These are phyloP conservation scores for Oegoconia quadripuncta DNA, from an alignment of 2,888 invertebrate genomes.

Conservation along the genomic window DNA sequence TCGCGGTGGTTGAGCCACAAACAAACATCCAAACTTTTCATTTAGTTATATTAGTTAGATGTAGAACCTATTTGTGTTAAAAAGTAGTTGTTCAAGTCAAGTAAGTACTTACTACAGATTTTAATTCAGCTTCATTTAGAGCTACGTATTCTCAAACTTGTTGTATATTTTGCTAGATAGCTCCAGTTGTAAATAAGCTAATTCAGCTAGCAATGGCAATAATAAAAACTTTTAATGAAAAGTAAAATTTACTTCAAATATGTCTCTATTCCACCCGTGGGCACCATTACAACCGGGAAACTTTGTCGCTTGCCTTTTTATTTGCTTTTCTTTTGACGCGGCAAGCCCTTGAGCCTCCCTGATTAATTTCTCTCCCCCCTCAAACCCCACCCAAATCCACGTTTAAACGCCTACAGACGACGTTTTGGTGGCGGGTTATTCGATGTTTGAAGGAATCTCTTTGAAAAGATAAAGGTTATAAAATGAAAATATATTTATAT, in stretches of 20 bases:
- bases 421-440: constrained; percentile 2
- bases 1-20: too few species aligned
- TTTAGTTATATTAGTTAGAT: too few species aligned
- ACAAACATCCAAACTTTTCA: too few species aligned
- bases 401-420: constrained; percentile 22
- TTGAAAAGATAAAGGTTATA: background rate
- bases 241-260: background rate
- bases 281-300: constrained; percentile 39
- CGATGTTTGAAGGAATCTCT: background rate
- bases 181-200: too few species aligned
- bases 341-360: constrained; percentile 71
- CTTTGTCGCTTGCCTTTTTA: constrained; percentile 78
- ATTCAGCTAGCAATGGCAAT: too few species aligned
- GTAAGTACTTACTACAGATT: too few species aligned
- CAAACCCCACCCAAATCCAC: constrained; percentile 23
- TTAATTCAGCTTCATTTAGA: too few species aligned
- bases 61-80: too few species aligned
- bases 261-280: constrained; percentile 33
- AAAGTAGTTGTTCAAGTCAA: too few species aligned
- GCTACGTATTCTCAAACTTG: too few species aligned
- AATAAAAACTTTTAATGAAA: background rate
- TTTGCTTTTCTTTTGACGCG: constrained; percentile 79
- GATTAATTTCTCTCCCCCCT: constrained; percentile 69
- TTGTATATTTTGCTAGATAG: too few species aligned
- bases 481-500: too few species aligned